Evolutionary conservation across 2,888 invertebrate genomes (phyloP).

Genomic region (Hemaris fuciformis): DNA sequence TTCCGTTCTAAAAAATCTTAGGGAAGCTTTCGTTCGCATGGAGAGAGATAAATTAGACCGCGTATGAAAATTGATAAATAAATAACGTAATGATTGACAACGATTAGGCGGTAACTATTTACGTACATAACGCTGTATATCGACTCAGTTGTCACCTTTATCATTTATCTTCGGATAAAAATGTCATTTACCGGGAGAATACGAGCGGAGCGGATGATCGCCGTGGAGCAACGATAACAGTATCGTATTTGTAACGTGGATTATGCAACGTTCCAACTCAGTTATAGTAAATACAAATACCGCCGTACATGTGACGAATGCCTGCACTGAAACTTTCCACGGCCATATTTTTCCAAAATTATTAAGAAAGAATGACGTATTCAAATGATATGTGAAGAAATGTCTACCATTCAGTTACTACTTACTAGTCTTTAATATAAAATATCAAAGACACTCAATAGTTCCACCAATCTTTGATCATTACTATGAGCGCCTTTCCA

Average conservation of each 20-base stretch:
- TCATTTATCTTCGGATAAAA: slow-evolving; percentile 47
- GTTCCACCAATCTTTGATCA: too few relatives aligned
- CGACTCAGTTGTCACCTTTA: slow-evolving; percentile 35
- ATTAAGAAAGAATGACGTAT: not conserved
- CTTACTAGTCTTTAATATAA: too few relatives aligned
- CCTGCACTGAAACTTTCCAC: not conserved
- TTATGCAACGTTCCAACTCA: slow-evolving; percentile 18
- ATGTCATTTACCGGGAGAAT: slow-evolving; percentile 24
- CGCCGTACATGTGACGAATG: not conserved
- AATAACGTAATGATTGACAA: not conserved
- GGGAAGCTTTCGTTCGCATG: not conserved
- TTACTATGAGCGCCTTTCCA: too few relatives aligned
- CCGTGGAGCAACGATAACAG: slow-evolving; percentile 24
- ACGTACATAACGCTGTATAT: slow-evolving; percentile 18
- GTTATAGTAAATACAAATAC: not conserved
- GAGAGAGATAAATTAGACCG: not conserved
- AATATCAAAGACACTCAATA: too few relatives aligned
- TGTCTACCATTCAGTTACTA: too few relatives aligned
- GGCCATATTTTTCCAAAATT: not conserved
- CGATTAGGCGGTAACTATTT: slow-evolving; percentile 17
- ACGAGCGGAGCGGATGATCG: slow-evolving; percentile 19
- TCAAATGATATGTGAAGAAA: too few relatives aligned
- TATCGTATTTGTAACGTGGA: slow-evolving; percentile 21
- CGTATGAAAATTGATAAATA: not conserved
- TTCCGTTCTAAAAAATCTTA: too few relatives aligned